These are phyloP conservation scores for Gobionotothen gibberifrons DNA, from an alignment of 2,797 vertebrate genomes.

Conservation along the genomic window DNA sequence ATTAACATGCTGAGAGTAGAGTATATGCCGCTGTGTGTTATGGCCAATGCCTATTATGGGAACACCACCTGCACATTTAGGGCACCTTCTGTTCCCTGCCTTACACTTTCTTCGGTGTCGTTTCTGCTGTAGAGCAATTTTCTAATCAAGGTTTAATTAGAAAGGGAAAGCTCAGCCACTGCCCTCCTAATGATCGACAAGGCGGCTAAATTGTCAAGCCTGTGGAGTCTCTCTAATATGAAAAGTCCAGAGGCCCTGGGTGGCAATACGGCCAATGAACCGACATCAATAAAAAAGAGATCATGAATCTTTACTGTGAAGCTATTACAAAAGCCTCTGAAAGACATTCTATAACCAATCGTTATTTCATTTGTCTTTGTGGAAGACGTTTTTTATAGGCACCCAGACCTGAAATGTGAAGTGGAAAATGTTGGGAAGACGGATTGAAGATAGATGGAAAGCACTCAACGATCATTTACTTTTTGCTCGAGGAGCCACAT, in stretches of 20 bases:
- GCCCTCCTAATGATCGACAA: conserved; percentile 66
- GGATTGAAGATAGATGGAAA: conserved; percentile 22
- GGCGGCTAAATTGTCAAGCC: conserved; percentile 69
- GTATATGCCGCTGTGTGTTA: conserved; percentile 7
- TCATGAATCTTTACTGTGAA: conserved; percentile 63
- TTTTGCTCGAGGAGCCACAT: conserved; percentile 53
- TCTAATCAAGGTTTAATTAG: conserved; percentile 81
- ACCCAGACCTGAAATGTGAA: conserved; percentile 26
- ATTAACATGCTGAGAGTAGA: neutral
- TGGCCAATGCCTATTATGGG: neutral
- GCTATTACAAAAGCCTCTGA: conserved; percentile 70
- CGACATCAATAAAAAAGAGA: conserved; percentile 40
- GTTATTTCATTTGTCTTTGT: conserved; percentile 55
- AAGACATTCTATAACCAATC: conserved; percentile 46
- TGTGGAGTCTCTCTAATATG: conserved; percentile 72
- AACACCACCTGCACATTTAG: conserved; percentile 50
- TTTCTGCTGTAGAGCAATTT: conserved; percentile 68
- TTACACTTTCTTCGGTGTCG: conserved; percentile 32
- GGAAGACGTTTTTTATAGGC: conserved; percentile 37
- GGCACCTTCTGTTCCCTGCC: conserved; percentile 20
- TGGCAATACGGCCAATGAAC: conserved; percentile 59
- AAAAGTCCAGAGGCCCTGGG: conserved; percentile 54
- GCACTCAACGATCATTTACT: conserved; percentile 1
- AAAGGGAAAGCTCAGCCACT: conserved; percentile 61
- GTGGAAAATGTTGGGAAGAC: conserved; percentile 20